Conservation (phyloP, 1,140 invertebrate species). For the Caerostris darwini region DNA sequence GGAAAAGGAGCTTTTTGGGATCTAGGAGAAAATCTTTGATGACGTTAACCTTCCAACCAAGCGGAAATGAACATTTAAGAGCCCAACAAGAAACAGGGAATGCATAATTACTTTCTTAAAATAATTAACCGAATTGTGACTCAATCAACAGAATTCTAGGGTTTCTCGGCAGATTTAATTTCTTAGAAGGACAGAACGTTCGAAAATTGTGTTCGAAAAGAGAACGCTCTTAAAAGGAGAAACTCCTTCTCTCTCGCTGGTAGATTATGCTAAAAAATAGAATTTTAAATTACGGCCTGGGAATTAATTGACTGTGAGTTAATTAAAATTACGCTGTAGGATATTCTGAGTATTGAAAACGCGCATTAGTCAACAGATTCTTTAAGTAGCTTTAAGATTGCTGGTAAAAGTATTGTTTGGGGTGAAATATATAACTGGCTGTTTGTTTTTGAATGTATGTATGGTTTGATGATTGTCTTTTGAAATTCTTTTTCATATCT, state of each 20-base stretch:
- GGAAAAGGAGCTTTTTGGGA: no score
- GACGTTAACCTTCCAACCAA: not conserved
- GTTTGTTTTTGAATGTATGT: no score
- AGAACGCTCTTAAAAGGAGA: not conserved
- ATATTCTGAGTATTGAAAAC: not conserved
- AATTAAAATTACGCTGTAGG: not conserved
- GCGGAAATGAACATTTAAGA: not conserved
- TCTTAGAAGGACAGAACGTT: slow-evolving; percentile 1
- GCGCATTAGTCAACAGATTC: no score
- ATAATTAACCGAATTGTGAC: slow-evolving; percentile 64
- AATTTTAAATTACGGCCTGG: not conserved
- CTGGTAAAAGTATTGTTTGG: no score
- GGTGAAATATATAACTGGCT: no score
- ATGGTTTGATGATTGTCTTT: no score
- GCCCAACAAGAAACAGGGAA: not conserved
- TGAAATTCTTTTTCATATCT: no score
- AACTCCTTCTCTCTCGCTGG: not conserved
- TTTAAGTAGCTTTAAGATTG: no score
- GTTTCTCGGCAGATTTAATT: slow-evolving; percentile 32
- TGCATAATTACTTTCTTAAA: slow-evolving; percentile 68
- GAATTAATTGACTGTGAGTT: slow-evolving; percentile 33
- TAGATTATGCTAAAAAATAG: slow-evolving; percentile 9
- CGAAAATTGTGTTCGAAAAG: no score
- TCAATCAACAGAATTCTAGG: slow-evolving; percentile 48
- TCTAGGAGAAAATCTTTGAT: not conserved